phyloP scores from a whole-genome alignment of 2,888 invertebrate genomes.

The Eilema depressum region DNA sequence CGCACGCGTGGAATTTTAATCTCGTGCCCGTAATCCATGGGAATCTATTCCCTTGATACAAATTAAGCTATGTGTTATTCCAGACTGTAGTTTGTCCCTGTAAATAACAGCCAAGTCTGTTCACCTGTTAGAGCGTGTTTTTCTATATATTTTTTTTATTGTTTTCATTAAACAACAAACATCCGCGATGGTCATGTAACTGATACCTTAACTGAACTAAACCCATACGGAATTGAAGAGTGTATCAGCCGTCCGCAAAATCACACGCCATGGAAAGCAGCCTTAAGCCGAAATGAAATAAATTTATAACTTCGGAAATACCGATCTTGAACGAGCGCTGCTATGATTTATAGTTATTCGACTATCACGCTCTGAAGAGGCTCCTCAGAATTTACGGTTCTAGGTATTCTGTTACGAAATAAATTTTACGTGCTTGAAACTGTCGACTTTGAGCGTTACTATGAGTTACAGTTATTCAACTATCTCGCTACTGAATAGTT shows the following conservation, averaged over 20 bases:
- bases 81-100: too few relatives aligned
- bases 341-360: constrained; percentile 4
- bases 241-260: neutral
- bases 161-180: too few relatives aligned
- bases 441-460: neutral
- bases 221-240: too few relatives aligned
- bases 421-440: neutral
- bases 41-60: too few relatives aligned
- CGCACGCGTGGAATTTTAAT: too few relatives aligned
- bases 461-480: neutral
- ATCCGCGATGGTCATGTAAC: too few relatives aligned
- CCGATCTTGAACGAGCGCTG: neutral
- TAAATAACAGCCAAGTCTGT: too few relatives aligned
- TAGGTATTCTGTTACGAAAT: constrained; percentile 1
- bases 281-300: neutral
- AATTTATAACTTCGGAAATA: neutral
- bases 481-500: neutral
- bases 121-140: too few relatives aligned
- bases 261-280: neutral
- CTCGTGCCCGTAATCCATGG: too few relatives aligned
- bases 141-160: too few relatives aligned
- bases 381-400: neutral
- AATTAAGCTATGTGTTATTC: too few relatives aligned
- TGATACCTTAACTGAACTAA: too few relatives aligned
- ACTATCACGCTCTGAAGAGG: neutral